Base-by-base conservation (phyloP, 1,140 invertebrate species). In the Maconellicoccus hirsutus region DNA sequence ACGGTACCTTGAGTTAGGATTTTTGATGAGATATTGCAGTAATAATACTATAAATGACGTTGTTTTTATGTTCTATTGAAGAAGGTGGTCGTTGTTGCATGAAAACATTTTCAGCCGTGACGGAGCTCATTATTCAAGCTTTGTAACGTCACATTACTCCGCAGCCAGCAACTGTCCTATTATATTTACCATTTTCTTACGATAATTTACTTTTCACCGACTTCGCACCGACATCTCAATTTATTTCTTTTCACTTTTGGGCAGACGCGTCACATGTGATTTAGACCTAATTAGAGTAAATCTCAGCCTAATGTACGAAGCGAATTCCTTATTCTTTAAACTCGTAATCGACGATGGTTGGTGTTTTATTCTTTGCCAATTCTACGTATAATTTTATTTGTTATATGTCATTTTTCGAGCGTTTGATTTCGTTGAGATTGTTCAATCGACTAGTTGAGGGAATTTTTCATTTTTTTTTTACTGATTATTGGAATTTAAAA, bases 91-190 rank as follows among this genome's bases (percentile, higher is more conserved):
- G 61, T 66, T 66, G 61, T 66, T 66, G 61, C 61, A 66, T 66
- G 61, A 66, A 66, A 66, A 66, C 61, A 66, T 66, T 66, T 66
- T 66, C 61, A 66, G 61, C 61, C 61, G 61, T 66, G 61, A 66
- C 61, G 61, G 61, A 25, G 61, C 61, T 66, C 61, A 66, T 66
- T 66, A 66, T 66, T 66, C 25, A 66, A 26, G 61, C 61, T 66
- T 66, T 19, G 61, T 66, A 66, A 66, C 61, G 61, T 66, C 61
- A 66, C 61, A 66, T 66, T 10, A 66, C 22, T 66, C 61, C 61
- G 25, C 61, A 23, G 25, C 22, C 61, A 66, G 61, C 61, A 66
- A 66, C 22, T 66, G 61, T 66, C 61, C 61, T 22, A 66, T 66
- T 66, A 66, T 66, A 66, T 25, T 25, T 25, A 66, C 61, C 25